Evolutionary conservation across 2,113 vertebrate genomes (phyloP), one percentile per base, ranked within the genome.

Genomic region (Dromas ardeola): DNA sequence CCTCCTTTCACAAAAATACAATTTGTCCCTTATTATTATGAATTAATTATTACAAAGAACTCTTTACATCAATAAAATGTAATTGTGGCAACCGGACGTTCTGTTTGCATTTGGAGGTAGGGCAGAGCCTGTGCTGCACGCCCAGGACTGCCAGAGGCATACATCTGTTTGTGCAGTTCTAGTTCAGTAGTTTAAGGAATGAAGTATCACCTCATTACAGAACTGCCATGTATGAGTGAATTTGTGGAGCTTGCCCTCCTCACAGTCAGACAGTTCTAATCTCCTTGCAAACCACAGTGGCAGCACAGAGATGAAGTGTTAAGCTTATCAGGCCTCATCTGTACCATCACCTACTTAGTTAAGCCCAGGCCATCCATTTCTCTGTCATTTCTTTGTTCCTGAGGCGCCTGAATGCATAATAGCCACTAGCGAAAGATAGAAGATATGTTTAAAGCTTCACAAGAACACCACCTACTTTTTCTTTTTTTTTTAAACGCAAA

Each of bases 201-300:
- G 97, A 98, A 97, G 97, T 97, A 98, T 98, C 96, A 97, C 97
- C 97, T 98, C 98, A 97, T 98, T 98, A 98, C 88, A 96, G 96
- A 97, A 49, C 94, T 98, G 97, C 96, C 96, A 97, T 88, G 91
- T 94, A 94, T 98, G 97, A 98, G 95, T 95, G 97, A 96, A 92
- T 96, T 97, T 97, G 91, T 96, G 93, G 92, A 90, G 93, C 91
- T 89, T 81, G 91, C 95, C 93, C 94, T 97, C 94, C 96, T 88
- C 88, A 78, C 85, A 97, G 91, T 55, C 93, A 95, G 95, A 96
- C 93, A 94, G 84, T 88, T 88, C 95, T 96, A 96, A 96, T 95
- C 90, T 93, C 81, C 95, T 91, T 15, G 40, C 71, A 81, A 91
- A 80, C 65, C 67, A 13, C 55, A 32, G 71, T 82, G 91, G 94